These are phyloP conservation scores for Echinometra lucunter DNA, from an alignment of 53 echinoderm and acorn worm species.

Conservation along the genomic window DNA sequence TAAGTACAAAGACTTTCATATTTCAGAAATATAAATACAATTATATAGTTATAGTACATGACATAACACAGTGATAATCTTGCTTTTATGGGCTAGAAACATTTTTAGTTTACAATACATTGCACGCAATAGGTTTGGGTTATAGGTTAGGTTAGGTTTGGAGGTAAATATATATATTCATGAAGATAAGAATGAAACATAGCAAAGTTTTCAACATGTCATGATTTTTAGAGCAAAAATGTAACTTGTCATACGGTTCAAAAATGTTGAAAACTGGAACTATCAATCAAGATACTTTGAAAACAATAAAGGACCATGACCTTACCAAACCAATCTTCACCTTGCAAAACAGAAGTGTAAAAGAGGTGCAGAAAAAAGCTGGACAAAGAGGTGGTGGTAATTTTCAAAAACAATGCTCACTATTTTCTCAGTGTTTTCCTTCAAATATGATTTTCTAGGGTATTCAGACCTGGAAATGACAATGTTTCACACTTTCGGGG, in stretches of 20 bases:
- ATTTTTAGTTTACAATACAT: not conserved
- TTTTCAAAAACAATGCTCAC: too few relatives aligned
- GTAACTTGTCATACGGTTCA: not conserved
- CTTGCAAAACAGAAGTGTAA: not conserved
- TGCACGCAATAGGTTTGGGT: not conserved
- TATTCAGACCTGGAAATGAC: too few relatives aligned
- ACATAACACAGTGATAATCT: not conserved
- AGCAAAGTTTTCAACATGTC: not conserved
- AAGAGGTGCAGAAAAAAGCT: not conserved
- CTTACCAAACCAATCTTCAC: not conserved
- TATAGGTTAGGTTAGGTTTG: not conserved
- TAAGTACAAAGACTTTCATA: not conserved
- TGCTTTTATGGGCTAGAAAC: not conserved
- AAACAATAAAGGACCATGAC: too few relatives aligned
- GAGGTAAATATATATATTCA: not conserved
- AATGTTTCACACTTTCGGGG: too few relatives aligned
- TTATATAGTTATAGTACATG: not conserved
- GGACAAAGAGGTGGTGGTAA: not conserved
- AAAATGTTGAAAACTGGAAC: not conserved
- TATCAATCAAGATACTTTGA: not conserved
- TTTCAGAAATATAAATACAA: slow-evolving; percentile 38
- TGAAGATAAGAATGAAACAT: not conserved
- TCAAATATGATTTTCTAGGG: too few relatives aligned
- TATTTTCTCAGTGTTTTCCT: too few relatives aligned
- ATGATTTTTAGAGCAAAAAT: not conserved